These are phyloP conservation scores for Ctenoplectra terminalis DNA, from an alignment of 1,140 invertebrate species.

Conservation along the genomic window DNA sequence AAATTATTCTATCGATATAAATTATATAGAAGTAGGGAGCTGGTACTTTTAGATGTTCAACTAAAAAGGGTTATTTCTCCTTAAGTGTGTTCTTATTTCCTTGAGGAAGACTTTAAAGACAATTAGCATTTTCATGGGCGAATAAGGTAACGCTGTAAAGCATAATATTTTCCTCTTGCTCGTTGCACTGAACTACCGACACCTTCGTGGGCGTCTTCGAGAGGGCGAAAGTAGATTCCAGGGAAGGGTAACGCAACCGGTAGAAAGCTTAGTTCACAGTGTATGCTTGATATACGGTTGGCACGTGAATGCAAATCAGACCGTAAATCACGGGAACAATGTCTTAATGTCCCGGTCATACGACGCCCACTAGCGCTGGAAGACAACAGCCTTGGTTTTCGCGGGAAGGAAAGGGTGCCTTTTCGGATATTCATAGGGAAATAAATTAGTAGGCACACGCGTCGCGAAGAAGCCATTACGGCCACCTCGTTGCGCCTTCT, in stretches of 20 bases:
- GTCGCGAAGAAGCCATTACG: slow-evolving; percentile 64
- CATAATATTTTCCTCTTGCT: background rate
- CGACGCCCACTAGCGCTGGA: slow-evolving; percentile 77
- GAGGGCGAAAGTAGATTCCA: slow-evolving; percentile 36
- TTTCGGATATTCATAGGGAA: slow-evolving; percentile 80
- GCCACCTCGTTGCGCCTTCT: slow-evolving; percentile 39
- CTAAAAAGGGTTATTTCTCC: too few species aligned
- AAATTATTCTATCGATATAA: too few species aligned
- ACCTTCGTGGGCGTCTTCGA: slow-evolving; percentile 34
- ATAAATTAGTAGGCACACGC: slow-evolving; percentile 77
- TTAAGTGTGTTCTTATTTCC: background rate
- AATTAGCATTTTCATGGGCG: slow-evolving; percentile 1
- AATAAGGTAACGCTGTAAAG: too few species aligned
- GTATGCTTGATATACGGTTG: slow-evolving; percentile 83
- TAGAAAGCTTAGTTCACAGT: slow-evolving; percentile 80
- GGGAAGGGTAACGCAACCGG: slow-evolving; percentile 42
- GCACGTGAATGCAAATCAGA: slow-evolving; percentile 82
- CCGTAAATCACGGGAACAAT: slow-evolving; percentile 84
- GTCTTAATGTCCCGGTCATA: slow-evolving; percentile 84
- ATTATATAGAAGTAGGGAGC: too few species aligned
- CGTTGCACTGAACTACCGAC: slow-evolving; percentile 29
- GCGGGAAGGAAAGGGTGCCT: slow-evolving; percentile 70
- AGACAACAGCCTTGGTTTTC: slow-evolving; percentile 72
- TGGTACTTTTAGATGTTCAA: too few species aligned
- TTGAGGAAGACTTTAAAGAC: background rate